phyloP scores from a whole-genome alignment of 2,113 vertebrate genomes.

The Apodemus speciosus region DNA sequence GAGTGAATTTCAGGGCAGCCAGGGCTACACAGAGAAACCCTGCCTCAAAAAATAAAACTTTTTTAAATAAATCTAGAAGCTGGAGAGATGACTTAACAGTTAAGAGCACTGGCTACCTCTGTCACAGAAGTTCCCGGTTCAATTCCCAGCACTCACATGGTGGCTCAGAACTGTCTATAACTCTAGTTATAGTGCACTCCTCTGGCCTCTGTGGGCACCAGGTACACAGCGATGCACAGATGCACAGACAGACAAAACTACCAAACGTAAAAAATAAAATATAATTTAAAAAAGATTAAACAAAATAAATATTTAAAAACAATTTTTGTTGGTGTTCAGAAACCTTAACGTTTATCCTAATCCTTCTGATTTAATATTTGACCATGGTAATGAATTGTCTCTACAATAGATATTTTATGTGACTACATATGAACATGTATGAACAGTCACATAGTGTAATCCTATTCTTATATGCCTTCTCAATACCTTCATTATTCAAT shows the following conservation, averaged over 20 bases:
- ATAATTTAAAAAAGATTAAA: not conserved
- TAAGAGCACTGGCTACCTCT: not conserved
- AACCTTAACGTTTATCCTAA: not conserved
- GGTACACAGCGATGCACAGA: too few species aligned
- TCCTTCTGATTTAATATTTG: conserved; percentile 9
- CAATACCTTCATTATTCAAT: not conserved
- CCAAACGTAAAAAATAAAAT: not conserved
- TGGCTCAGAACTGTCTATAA: not conserved
- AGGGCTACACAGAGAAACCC: not conserved
- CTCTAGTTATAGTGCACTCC: not conserved
- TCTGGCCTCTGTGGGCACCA: not conserved
- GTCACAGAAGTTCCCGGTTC: not conserved
- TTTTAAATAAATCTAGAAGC: not conserved
- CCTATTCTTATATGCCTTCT: not conserved
- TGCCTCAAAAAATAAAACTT: not conserved
- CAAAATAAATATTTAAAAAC: not conserved
- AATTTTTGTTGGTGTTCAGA: not conserved
- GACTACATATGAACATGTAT: not conserved
- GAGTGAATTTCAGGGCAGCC: not conserved
- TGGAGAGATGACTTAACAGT: not conserved
- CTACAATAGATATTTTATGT: not conserved
- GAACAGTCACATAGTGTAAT: not conserved
- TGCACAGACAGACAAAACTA: not conserved
- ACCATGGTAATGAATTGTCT: not conserved
- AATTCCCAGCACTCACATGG: not conserved